Percentiles rank a stretch among this genome's conserved stretches.
Evolutionary conservation across 2,113 vertebrate genomes (phyloP).

Genomic region (Burhinus bistriatus): DNA sequence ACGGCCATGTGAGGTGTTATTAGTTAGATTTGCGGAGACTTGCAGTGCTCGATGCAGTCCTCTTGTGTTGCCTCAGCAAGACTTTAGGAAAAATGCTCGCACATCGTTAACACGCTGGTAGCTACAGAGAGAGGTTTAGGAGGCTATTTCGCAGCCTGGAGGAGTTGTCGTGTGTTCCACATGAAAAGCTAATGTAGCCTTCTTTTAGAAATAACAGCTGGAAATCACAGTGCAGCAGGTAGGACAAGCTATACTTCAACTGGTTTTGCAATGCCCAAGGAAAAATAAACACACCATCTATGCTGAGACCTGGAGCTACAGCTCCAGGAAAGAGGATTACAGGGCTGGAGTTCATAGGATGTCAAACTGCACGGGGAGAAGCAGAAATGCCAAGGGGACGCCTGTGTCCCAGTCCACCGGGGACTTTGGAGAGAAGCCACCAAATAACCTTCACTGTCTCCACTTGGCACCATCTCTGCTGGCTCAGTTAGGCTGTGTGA

Average conservation of each 20-base stretch:
- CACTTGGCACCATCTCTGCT: fast-evolving
- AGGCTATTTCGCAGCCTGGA: not conserved
- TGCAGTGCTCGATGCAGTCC: fast-evolving
- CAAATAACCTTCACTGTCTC: not conserved
- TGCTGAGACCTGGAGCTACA: not conserved
- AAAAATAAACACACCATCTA: not conserved
- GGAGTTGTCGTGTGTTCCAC: not conserved
- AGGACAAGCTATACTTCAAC: not conserved
- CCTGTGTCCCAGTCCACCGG: fast-evolving
- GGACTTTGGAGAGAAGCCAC: not conserved
- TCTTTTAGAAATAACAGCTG: not conserved
- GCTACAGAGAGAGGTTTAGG: not conserved
- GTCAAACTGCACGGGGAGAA: not conserved
- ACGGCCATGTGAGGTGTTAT: fast-evolving
- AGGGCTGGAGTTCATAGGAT: not conserved
- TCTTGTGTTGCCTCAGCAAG: not conserved
- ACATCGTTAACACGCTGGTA: not conserved
- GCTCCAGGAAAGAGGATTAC: not conserved
- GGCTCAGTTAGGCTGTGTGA: not conserved
- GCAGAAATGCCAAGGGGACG: not conserved
- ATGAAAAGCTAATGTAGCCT: not conserved
- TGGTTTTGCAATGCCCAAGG: not conserved
- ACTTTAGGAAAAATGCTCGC: not conserved
- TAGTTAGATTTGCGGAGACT: not conserved
- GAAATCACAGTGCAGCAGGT: not conserved